These are phyloP conservation scores for Tanytarsus gracilentus DNA, from an alignment of 2,888 invertebrate species.

Conservation along the genomic window DNA sequence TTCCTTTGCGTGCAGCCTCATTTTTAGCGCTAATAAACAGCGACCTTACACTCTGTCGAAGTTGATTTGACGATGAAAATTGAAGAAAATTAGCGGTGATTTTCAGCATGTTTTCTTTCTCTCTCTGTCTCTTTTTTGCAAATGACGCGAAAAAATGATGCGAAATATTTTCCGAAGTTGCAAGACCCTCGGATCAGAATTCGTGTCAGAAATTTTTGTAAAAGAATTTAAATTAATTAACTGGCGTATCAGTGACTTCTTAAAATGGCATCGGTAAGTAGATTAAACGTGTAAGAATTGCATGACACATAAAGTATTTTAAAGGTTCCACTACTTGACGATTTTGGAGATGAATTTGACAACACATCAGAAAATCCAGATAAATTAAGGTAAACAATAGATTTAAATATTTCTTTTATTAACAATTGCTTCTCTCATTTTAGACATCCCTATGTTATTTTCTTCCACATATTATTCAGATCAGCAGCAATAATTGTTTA, in stretches of 20 bases:
- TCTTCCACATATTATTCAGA: constrained; percentile 86
- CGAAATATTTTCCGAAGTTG: too few relatives aligned
- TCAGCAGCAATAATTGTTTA: constrained; percentile 75
- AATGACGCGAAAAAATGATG: too few relatives aligned
- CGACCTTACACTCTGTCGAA: constrained; percentile 37
- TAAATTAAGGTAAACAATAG: not conserved
- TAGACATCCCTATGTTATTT: constrained; percentile 87
- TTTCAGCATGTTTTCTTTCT: constrained; percentile 6
- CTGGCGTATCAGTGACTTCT: not conserved
- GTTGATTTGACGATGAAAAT: not conserved
- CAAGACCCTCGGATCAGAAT: too few relatives aligned
- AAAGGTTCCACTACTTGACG: constrained; percentile 73
- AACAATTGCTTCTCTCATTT: constrained; percentile 36
- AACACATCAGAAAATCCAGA: constrained; percentile 13
- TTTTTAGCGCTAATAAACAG: constrained; percentile 50
- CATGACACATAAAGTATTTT: constrained; percentile 40
- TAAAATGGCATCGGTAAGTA: constrained; percentile 29
- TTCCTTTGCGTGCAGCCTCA: constrained; percentile 76
- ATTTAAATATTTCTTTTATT: not conserved
- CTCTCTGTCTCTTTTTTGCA: too few relatives aligned
- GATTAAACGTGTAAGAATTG: constrained; percentile 14
- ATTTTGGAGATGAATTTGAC: constrained; percentile 37
- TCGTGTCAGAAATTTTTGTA: too few relatives aligned
- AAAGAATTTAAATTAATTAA: constrained; percentile 17
- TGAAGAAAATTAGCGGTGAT: too few relatives aligned